Base-by-base conservation (phyloP, 2,113 vertebrate species). In the Zosterops borbonicus region DNA sequence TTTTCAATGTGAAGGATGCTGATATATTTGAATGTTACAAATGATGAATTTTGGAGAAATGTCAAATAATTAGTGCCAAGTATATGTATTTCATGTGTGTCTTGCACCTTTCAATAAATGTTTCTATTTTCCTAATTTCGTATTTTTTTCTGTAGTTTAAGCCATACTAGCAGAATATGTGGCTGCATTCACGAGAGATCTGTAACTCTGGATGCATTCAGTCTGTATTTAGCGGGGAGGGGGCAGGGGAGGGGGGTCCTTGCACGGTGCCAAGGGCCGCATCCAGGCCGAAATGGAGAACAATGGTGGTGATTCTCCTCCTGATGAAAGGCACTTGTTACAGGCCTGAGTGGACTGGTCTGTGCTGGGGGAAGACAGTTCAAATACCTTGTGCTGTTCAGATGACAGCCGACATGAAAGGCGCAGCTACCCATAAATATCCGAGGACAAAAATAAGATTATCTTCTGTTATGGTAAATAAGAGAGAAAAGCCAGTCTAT, bases 81-180 rank as follows among this genome's bases (percentile, higher is more conserved):
- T 79, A 67, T 89, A 87, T 87, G 11, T 79, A 67, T 89, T 89
- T 87, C 0, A 52, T 9, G 4, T 79, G 7, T 44, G 9, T 33
- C 27, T 87, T 83, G 35, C 42, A 69, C 70, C 37, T 91, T 88
- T 68, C 63, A 97, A 88, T 95, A 97, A 95, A 96, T 21, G 9
- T 67, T 90, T 94, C 5, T 83, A 73, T 62, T 92, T 95, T 94
- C 63, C 73, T 70, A 94, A 80, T 5, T 63, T 42, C 55, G 8
- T 18, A 6, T 33, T 50, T 29, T n/a, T 25, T 29, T 2, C 18
- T 20, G 11, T 37, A 41, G 33, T 80, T 11, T 8, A 63, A 76
- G 28, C 19, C 12, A 3, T 37, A 71, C 6, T 28, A 16, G 6
- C 42, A 68, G 65, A 70, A 89, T 7, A 24, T 27, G 46, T 53